These are phyloP conservation scores for Sarcophaga bullata DNA, from an alignment of 1,140 invertebrate species.

Conservation along the genomic window DNA sequence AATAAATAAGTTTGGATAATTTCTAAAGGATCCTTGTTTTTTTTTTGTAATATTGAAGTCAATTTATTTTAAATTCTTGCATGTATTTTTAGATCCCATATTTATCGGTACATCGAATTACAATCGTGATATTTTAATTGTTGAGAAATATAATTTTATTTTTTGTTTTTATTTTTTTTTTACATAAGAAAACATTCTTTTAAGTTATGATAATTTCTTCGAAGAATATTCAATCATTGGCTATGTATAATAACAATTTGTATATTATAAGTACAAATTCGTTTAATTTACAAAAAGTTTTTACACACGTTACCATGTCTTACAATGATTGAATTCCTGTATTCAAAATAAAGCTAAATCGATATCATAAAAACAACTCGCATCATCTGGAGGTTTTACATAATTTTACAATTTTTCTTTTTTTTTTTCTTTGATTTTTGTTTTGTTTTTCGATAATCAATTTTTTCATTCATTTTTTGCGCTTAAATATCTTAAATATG, in stretches of 20 bases:
- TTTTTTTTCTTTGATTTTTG: slow-evolving; percentile 14
- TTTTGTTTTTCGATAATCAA: slow-evolving; percentile 30
- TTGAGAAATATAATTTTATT: no score
- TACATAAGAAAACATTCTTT: no score
- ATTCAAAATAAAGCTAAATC: not conserved
- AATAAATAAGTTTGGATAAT: no score
- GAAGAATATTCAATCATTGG: no score
- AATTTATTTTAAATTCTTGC: no score
- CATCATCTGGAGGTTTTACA: not conserved
- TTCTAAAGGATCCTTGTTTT: no score
- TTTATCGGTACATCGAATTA: no score
- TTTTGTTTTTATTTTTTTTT: no score
- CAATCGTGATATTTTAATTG: no score
- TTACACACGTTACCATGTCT: not conserved
- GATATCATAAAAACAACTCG: not conserved
- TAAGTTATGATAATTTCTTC: no score
- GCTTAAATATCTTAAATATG: slow-evolving; percentile 28
- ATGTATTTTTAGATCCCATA: no score
- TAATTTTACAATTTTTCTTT: not conserved
- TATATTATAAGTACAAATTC: not conserved
- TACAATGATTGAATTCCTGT: slow-evolving; percentile 37
- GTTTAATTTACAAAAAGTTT: not conserved
- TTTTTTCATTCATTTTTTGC: not conserved
- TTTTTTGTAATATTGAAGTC: no score
- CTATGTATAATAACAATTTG: not conserved